Evolutionary conservation across 1,140 invertebrate species (phyloP).

Genomic region (Pteromalus puparum): DNA sequence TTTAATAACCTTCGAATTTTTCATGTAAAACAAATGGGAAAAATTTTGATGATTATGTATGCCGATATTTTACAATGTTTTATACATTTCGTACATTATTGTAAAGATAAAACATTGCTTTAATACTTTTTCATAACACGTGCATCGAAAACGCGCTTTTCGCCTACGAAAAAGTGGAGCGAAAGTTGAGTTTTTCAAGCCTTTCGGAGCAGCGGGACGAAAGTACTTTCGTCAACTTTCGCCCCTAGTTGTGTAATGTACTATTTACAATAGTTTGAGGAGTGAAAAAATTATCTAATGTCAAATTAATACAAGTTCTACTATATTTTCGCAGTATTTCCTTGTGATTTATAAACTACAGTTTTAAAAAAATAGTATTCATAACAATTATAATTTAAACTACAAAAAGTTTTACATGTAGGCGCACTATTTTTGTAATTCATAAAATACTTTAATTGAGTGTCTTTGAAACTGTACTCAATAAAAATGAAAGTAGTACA

Average conservation of each 20-base stretch:
- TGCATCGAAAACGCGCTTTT: too few species aligned
- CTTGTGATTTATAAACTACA: not conserved
- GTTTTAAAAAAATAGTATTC: not conserved
- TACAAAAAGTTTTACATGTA: not conserved
- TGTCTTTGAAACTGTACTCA: not conserved
- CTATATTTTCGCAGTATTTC: not conserved
- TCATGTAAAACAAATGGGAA: too few species aligned
- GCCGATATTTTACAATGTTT: too few species aligned
- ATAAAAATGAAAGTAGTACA: not conserved
- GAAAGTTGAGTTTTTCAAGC: too few species aligned
- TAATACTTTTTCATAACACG: too few species aligned
- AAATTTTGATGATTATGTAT: too few species aligned
- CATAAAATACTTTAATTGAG: not conserved
- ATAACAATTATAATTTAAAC: not conserved
- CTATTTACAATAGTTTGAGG: not conserved
- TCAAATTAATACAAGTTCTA: not conserved
- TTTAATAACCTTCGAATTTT: not conserved
- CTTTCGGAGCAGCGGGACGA: too few species aligned
- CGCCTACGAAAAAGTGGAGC: too few species aligned
- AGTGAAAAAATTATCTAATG: not conserved
- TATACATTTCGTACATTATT: too few species aligned
- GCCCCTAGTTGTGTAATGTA: too few species aligned
- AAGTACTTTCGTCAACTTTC: too few species aligned
- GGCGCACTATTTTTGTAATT: not conserved
- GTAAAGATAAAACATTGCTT: too few species aligned